Conservation (phyloP, 2,113 vertebrate species). For the Proterorhinus semilunaris region DNA sequence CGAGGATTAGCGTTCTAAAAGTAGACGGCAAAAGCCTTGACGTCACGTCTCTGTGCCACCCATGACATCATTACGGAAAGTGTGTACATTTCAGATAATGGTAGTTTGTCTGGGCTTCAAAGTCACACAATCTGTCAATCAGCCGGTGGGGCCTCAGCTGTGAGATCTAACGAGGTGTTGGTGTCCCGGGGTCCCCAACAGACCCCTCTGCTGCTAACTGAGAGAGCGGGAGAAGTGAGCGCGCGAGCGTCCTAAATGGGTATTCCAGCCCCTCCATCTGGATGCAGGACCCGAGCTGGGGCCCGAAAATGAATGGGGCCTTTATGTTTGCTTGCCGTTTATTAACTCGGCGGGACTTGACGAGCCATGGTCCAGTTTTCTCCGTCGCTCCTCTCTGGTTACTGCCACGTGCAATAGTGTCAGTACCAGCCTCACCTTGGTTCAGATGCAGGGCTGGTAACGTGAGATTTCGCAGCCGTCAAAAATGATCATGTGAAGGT, state of each 20-base stretch:
- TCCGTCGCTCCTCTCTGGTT: constrained; percentile 44
- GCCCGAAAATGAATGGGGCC: constrained; percentile 62
- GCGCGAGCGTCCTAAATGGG: constrained; percentile 63
- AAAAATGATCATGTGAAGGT: constrained; percentile 45
- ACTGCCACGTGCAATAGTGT: constrained; percentile 29
- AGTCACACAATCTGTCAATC: constrained; percentile 50
- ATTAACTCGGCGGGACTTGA: constrained; percentile 58
- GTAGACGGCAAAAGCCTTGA: constrained; percentile 18
- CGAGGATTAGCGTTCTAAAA: constrained; percentile 1
- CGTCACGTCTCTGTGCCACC: constrained; percentile 15
- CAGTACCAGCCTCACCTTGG: constrained; percentile 29
- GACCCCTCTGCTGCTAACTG: constrained; percentile 49
- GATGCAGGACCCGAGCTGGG: constrained; percentile 58
- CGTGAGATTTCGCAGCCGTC: constrained; percentile 43
- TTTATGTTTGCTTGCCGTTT: constrained; percentile 60
- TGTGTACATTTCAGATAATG: constrained; percentile 42
- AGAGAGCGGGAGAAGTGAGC: constrained; percentile 47
- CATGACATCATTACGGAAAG: constrained; percentile 31
- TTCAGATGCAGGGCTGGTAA: constrained; percentile 31
- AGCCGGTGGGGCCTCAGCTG: constrained; percentile 57
- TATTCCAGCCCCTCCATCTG: constrained; percentile 66
- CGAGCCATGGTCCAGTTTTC: constrained; percentile 33
- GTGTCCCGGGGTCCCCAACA: constrained; percentile 47
- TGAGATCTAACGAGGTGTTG: constrained; percentile 59
- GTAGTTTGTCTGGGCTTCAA: constrained; percentile 9